Evolutionary conservation across 2,113 vertebrate species (phyloP).

Genomic region (Neolamprologus falcicula): DNA sequence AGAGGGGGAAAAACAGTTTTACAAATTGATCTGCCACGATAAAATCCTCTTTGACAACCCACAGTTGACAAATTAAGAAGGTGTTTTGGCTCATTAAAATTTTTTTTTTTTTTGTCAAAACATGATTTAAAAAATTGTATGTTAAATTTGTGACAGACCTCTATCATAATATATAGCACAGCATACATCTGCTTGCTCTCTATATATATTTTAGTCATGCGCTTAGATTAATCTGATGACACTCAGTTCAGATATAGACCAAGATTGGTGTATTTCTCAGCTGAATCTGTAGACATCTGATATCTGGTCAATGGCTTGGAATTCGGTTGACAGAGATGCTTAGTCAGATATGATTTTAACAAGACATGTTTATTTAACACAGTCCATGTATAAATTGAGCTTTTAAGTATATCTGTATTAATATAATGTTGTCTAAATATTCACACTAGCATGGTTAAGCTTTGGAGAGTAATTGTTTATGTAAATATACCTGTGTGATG

Average conservation of each 20-base stretch:
- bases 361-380: not conserved
- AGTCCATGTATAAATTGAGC: not conserved
- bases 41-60: not conserved
- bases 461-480: not conserved
- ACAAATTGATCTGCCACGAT: not conserved
- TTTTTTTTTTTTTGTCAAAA: not conserved
- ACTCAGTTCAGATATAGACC: not conserved
- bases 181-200: not conserved
- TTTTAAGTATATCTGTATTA: not conserved
- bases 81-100: not conserved
- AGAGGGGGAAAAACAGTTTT: not conserved
- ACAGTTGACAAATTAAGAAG: not conserved
- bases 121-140: not conserved
- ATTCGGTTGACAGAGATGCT: not conserved
- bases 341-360: not conserved
- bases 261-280: not conserved
- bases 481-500: conserved; percentile 6
- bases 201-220: not conserved
- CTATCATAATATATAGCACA: not conserved
- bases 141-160: not conserved
- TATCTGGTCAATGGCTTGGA: not conserved
- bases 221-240: not conserved
- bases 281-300: not conserved
- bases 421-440: not conserved
- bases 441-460: not conserved